Percentiles rank a stretch among this genome's conserved stretches.
Conservation (phyloP, 2,113 vertebrate species). For the Hypocryptadius cinnamomeus region DNA sequence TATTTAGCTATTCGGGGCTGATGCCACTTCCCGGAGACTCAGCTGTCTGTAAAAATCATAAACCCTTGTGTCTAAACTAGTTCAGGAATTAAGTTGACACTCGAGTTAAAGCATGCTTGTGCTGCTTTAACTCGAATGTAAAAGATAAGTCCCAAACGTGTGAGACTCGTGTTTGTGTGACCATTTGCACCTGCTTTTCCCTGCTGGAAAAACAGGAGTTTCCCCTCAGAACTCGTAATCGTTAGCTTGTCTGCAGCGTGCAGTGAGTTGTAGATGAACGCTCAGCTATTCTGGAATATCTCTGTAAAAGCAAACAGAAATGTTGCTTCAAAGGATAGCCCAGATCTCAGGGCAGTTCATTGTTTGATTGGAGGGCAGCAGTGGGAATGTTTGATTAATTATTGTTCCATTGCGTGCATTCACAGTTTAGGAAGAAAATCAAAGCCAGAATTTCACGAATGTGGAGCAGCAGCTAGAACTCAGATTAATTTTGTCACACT, state of each 20-base stretch:
- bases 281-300: not conserved
- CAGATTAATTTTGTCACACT: not conserved
- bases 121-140: not conserved
- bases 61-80: not conserved
- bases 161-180: not conserved
- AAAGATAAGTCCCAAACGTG: not conserved
- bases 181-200: not conserved
- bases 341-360: not conserved
- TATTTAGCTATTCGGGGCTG: not conserved
- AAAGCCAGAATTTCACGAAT: not conserved
- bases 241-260: not conserved
- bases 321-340: not conserved
- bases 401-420: rapidly evolving
- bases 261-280: not conserved
- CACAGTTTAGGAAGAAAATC: not conserved
- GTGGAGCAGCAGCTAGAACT: not conserved
- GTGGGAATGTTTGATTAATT: not conserved
- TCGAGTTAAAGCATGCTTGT: no score
- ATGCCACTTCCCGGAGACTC: not conserved
- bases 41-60: not conserved
- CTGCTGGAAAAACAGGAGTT: not conserved
- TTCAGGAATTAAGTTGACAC: not conserved
- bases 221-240: not conserved
- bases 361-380: not conserved
- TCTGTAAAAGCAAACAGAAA: not conserved